Percentiles rank a stretch among this genome's conserved stretches.
These are phyloP conservation scores for Bombycilla garrulus DNA, from an alignment of 2,113 vertebrate genomes.

Conservation along the genomic window DNA sequence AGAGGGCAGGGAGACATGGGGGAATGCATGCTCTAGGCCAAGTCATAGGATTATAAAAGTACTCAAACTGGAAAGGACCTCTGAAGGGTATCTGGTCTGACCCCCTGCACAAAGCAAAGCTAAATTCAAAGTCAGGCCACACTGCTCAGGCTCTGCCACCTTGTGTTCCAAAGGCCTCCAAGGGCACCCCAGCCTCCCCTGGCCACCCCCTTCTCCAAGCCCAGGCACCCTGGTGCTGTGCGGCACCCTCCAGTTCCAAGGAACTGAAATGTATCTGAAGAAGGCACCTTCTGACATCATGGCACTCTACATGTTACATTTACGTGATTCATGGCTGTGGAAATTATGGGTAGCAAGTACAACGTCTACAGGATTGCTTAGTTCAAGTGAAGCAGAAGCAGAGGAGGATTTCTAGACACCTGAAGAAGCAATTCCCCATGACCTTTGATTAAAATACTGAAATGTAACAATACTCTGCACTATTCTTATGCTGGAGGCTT, in stretches of 20 bases:
- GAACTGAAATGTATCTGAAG: neutral
- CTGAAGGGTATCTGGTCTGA: neutral
- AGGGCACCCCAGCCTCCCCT: neutral
- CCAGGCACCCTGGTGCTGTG: fast-evolving
- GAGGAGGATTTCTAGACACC: neutral
- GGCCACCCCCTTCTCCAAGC: neutral
- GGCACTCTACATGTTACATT: neutral
- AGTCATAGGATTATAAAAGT: neutral
- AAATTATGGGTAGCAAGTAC: neutral
- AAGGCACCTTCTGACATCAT: neutral
- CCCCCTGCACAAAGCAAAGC: neutral
- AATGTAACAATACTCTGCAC: neutral
- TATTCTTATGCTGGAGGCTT: neutral
- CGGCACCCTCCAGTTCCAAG: neutral
- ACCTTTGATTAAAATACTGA: neutral
- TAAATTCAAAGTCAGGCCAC: neutral
- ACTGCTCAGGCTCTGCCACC: neutral
- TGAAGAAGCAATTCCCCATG: neutral
- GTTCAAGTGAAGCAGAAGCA: neutral
- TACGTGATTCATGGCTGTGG: neutral
- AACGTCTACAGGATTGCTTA: neutral
- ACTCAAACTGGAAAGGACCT: neutral
- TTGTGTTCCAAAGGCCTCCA: neutral
- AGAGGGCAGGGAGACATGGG: neutral
- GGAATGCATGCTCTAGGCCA: neutral